Evolutionary conservation across 2,888 invertebrate species (phyloP).

Genomic region (Aporophyla nigra): DNA sequence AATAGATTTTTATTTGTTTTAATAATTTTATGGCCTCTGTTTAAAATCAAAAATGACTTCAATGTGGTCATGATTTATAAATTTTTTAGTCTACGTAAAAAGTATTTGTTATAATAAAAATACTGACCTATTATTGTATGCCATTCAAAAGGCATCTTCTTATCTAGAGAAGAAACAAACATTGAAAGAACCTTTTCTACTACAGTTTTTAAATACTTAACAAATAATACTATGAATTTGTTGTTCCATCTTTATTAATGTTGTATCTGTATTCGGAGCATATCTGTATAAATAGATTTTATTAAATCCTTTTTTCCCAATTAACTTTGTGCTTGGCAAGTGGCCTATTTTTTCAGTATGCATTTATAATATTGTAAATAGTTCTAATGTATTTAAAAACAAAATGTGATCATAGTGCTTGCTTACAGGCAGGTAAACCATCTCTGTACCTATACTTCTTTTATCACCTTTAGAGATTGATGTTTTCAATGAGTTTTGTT

Average conservation of each 20-base stretch:
- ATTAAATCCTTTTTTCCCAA: background rate
- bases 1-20: background rate
- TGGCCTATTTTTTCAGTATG: slow-evolving; percentile 1
- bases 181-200: background rate
- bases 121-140: slow-evolving; percentile 4
- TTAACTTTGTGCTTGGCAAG: background rate
- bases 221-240: slow-evolving; percentile 7
- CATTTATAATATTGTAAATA: background rate
- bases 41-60: background rate
- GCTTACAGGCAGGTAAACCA: background rate
- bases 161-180: background rate
- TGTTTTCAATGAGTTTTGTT: slow-evolving; percentile 12
- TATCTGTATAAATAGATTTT: background rate
- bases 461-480: background rate
- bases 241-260: slow-evolving; percentile 8
- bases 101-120: background rate
- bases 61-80: slow-evolving; percentile 11
- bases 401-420: background rate
- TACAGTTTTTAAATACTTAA: slow-evolving; percentile 6
- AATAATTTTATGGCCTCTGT: slow-evolving; percentile 3
- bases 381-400: background rate
- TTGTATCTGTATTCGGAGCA: background rate
- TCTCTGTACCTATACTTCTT: background rate
- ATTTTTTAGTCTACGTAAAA: background rate
- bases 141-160: background rate